phyloP scores from a whole-genome alignment of 2,888 invertebrate genomes.

The Sphecodes monilicornis region DNA sequence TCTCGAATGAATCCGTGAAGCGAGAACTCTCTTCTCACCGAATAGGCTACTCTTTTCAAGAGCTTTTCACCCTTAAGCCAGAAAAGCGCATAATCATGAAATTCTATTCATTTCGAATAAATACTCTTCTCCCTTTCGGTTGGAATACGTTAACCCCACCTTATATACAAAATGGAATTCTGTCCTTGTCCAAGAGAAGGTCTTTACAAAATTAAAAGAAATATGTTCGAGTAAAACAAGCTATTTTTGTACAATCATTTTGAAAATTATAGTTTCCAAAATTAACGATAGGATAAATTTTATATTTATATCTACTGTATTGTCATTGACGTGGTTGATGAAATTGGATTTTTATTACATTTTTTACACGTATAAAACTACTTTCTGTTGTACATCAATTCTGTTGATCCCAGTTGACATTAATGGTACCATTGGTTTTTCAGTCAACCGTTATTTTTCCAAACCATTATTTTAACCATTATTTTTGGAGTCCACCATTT shows the following conservation, averaged over 20 bases:
- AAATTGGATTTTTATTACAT: too few relatives aligned
- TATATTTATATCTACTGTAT: too few relatives aligned
- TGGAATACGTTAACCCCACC: neutral
- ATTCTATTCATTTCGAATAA: conserved; percentile 18
- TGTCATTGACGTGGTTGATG: too few relatives aligned
- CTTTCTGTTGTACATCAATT: too few relatives aligned
- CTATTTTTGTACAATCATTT: neutral
- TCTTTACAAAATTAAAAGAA: neutral
- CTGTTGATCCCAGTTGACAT: too few relatives aligned
- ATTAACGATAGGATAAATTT: too few relatives aligned
- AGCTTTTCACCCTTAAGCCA: conserved; percentile 23
- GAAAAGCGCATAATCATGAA: conserved; percentile 17
- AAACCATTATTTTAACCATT: neutral
- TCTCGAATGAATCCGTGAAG: conserved; percentile 1
- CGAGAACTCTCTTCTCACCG: neutral
- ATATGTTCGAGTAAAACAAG: neutral
- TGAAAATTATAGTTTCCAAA: neutral
- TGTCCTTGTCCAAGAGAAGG: too few relatives aligned
- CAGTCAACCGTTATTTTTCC: neutral
- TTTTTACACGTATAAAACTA: too few relatives aligned
- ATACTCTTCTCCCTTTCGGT: neutral
- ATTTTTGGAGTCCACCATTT: too few relatives aligned
- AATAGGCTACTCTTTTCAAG: conserved; percentile 18
- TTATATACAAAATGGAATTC: neutral
- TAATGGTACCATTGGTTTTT: too few relatives aligned